Evolutionary conservation across 2,888 invertebrate genomes (phyloP).

Genomic region (Andrena trimmerana): DNA sequence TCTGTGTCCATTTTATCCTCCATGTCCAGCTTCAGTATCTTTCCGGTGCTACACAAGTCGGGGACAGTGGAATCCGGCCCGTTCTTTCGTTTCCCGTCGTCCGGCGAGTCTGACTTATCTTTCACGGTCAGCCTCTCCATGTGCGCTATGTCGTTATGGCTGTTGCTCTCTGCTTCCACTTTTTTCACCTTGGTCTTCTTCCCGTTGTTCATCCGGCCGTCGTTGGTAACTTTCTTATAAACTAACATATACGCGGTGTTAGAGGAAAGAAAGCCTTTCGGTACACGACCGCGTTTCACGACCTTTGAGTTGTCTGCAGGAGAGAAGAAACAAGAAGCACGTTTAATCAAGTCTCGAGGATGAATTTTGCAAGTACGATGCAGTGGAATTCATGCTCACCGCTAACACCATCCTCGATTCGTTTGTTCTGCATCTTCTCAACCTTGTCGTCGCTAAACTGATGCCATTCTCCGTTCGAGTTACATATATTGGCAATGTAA

Average conservation of each 20-base stretch:
- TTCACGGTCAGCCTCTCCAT: conserved; percentile 59
- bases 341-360: neutral
- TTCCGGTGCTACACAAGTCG: conserved; percentile 39
- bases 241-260: conserved; percentile 89
- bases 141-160: conserved; percentile 46
- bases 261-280: conserved; percentile 86
- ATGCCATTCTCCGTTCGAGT: conserved; percentile 87
- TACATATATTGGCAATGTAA: conserved; percentile 86
- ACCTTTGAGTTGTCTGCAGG: conserved; percentile 78
- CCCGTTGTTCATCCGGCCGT: conserved; percentile 42
- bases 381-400: conserved; percentile 69
- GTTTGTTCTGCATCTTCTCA: conserved; percentile 84
- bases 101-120: conserved; percentile 63
- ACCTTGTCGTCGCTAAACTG: conserved; percentile 89
- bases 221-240: conserved; percentile 83
- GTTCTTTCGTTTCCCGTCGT: conserved; percentile 70
- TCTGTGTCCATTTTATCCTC: conserved; percentile 31
- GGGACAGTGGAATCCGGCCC: conserved; percentile 27
- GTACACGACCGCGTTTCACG: conserved; percentile 81
- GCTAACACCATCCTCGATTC: conserved; percentile 81
- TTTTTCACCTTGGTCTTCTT: conserved; percentile 66
- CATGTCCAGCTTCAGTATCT: conserved; percentile 37
- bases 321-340: neutral
- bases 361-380: neutral
- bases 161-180: conserved; percentile 62